These are phyloP conservation scores for Trachurus trachurus DNA, from an alignment of 2,797 vertebrate genomes.

Conservation along the genomic window DNA sequence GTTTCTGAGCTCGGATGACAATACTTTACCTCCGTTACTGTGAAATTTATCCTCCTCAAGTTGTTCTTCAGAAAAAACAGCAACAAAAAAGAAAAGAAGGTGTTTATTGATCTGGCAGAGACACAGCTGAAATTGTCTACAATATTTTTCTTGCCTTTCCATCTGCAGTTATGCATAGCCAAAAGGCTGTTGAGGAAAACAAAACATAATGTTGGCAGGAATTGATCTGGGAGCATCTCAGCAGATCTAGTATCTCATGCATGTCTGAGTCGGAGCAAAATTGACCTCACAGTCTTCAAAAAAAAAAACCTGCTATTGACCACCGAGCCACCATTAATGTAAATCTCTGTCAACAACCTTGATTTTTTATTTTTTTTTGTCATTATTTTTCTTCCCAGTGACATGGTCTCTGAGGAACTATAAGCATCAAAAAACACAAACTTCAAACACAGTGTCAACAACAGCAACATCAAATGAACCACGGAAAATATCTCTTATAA, in stretches of 20 bases:
- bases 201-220: slow-evolving; percentile 40
- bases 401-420: slow-evolving; percentile 62
- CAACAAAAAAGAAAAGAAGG: slow-evolving; percentile 55
- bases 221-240: slow-evolving; percentile 46
- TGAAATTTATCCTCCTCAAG: slow-evolving; percentile 89
- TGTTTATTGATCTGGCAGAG: slow-evolving; percentile 76
- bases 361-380: slow-evolving; percentile 32
- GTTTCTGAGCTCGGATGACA: slow-evolving; percentile 57
- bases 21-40: slow-evolving; percentile 88
- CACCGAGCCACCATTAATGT: slow-evolving; percentile 34
- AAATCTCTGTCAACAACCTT: slow-evolving; percentile 47
- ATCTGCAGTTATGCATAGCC: slow-evolving; percentile 54
- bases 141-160: slow-evolving; percentile 35
- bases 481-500: slow-evolving; percentile 48
- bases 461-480: slow-evolving; percentile 66
- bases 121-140: slow-evolving; percentile 51
- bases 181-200: slow-evolving; percentile 49
- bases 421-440: slow-evolving; percentile 65
- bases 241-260: slow-evolving; percentile 48
- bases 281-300: slow-evolving; percentile 35
- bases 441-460: slow-evolving; percentile 73
- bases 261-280: slow-evolving; percentile 38
- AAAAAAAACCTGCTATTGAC: slow-evolving; percentile 40
- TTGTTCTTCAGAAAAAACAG: slow-evolving; percentile 84
- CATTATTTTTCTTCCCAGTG: slow-evolving; percentile 54